Percentiles rank a stretch among this genome's conserved stretches.
These are phyloP conservation scores for Cossypha niveicapilla DNA, from an alignment of 2,797 vertebrate species.

Conservation along the genomic window DNA sequence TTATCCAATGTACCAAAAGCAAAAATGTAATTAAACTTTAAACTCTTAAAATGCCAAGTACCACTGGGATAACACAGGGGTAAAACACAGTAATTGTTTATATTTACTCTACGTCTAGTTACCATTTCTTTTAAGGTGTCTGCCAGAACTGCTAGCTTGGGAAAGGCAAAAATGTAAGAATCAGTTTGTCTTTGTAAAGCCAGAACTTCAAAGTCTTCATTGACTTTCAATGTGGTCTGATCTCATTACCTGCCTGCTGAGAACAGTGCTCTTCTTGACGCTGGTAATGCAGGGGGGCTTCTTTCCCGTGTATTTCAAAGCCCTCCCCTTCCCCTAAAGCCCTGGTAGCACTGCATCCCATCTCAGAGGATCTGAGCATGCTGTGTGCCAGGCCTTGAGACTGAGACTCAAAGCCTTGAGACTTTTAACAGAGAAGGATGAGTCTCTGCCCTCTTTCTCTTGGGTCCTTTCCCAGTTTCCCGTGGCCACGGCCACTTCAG, in stretches of 20 bases:
- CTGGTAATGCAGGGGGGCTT: neutral
- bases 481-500: neutral
- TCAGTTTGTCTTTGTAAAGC: slow-evolving; percentile 11
- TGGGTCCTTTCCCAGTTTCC: neutral
- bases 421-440: neutral
- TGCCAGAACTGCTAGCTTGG: slow-evolving; percentile 10
- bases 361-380: neutral
- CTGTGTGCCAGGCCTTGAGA: neutral
- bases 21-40: slow-evolving; percentile 72
- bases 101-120: slow-evolving; percentile 53
- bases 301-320: neutral
- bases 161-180: neutral
- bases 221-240: slow-evolving; percentile 16
- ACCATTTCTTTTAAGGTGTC: slow-evolving; percentile 31
- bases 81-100: slow-evolving; percentile 55
- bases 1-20: slow-evolving; percentile 59
- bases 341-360: neutral
- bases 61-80: slow-evolving; percentile 38
- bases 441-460: neutral
- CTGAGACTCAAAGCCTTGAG: too few species aligned
- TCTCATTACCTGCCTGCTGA: neutral
- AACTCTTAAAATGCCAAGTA: slow-evolving; percentile 65
- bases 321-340: neutral
- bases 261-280: neutral
- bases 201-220: slow-evolving; percentile 20